phyloP scores from a whole-genome alignment of 2,113 vertebrate genomes.

The Nibea albiflora region DNA sequence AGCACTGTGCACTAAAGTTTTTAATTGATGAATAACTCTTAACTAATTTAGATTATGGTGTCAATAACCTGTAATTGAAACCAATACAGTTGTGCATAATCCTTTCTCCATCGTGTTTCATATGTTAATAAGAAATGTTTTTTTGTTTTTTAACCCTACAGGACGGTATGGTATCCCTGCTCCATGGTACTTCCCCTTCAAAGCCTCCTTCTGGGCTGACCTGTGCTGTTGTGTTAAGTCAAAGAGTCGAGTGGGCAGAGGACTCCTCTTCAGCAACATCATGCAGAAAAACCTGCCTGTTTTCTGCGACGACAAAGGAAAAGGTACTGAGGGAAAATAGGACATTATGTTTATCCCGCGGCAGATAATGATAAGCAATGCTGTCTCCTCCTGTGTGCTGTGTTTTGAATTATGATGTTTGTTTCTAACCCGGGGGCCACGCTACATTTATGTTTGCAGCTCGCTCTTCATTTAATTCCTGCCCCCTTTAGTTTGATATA shows the following conservation, averaged over 20 bases:
- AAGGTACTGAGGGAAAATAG: slow-evolving; percentile 68
- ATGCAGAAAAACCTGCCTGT: slow-evolving; percentile 85
- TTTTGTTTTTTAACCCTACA: slow-evolving; percentile 61
- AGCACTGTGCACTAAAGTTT: neutral
- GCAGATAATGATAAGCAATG: slow-evolving; percentile 36
- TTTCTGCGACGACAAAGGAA: slow-evolving; percentile 66
- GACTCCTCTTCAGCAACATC: slow-evolving; percentile 89
- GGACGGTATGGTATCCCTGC: slow-evolving; percentile 93
- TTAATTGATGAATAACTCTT: neutral
- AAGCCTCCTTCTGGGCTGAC: slow-evolving; percentile 92
- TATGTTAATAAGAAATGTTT: neutral
- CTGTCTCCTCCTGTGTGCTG: slow-evolving; percentile 20
- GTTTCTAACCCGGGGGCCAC: slow-evolving; percentile 5
- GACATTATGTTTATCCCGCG: neutral
- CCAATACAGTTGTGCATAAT: neutral
- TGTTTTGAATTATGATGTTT: slow-evolving; percentile 37
- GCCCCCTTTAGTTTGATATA: slow-evolving; percentile 43
- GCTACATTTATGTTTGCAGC: slow-evolving; percentile 3
- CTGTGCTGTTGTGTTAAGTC: slow-evolving; percentile 78
- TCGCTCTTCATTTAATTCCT: slow-evolving; percentile 25
- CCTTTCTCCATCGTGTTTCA: neutral
- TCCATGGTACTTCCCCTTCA: slow-evolving; percentile 94
- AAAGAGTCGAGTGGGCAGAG: slow-evolving; percentile 72
- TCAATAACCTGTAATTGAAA: neutral
- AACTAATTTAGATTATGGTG: neutral